A percentile compares a stretch with the other conserved stretches of the same genome.
Conservation (phyloP, 2,797 vertebrate genomes). For the Chrosomus eos region DNA sequence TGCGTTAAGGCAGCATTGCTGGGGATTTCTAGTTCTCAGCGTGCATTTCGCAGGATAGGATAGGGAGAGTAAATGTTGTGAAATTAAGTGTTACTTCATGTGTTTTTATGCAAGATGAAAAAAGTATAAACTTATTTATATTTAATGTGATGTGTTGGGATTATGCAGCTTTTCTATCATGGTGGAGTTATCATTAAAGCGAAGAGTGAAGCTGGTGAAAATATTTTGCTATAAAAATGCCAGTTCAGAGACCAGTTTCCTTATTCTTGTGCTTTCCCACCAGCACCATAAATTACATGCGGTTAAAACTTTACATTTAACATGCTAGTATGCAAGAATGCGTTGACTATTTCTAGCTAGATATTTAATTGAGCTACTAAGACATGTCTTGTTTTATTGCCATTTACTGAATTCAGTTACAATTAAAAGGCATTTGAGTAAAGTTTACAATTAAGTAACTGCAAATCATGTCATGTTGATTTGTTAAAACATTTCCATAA, state of each 20-base stretch:
- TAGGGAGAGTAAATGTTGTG: background rate
- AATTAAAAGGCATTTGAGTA: background rate
- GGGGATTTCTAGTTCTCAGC: background rate
- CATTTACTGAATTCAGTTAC: background rate
- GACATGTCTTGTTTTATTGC: background rate
- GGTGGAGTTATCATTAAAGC: background rate
- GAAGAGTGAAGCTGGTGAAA: background rate
- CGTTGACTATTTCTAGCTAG: background rate
- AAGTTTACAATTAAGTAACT: background rate
- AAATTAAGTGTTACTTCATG: slow-evolving; percentile 3
- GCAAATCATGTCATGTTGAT: background rate
- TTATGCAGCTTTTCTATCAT: background rate
- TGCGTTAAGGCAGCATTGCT: background rate
- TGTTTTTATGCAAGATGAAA: slow-evolving; percentile 11
- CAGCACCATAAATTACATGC: background rate
- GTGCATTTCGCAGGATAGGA: background rate
- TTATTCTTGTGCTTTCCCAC: background rate
- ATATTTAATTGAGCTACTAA: background rate
- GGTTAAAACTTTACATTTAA: background rate
- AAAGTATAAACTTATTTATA: background rate
- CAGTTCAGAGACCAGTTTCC: background rate
- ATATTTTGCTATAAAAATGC: background rate
- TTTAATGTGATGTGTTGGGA: background rate
- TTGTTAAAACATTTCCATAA: background rate
- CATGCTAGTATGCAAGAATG: background rate